Evolutionary conservation across 2,888 invertebrate species (phyloP), one percentile per base, ranked within the genome.

Genomic region (Heliconius hortense): DNA sequence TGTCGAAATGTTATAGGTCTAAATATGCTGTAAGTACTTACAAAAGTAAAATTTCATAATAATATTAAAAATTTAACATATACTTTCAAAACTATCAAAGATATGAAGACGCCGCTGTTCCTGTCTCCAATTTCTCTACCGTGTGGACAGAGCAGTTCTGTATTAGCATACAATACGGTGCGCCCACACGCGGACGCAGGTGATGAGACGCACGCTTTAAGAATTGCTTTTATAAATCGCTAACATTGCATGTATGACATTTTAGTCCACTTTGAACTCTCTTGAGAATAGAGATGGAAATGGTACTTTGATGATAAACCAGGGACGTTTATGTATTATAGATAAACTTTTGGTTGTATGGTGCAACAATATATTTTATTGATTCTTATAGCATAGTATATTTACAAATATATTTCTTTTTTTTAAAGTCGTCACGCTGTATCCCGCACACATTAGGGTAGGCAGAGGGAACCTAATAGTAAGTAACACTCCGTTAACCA

Each of bases 141-240:
- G 81, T 81, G 83, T 82, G 82, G 84, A 82, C 77, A 73, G 82
- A 79, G 78, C 63, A 78, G 81, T 82, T 81, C 81, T 80, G 56
- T 82, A 87, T 87, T 87, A 83, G 80, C 87, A 87, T 86, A 87
- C 87, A 87, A 86, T 85, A 62, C 72, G 67, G 48, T 79, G 68
- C 64, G 82, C 89, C 90, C 90, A 90, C 91, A 88, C 87, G 80
- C 76, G 72, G 74, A 76, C 81, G 88, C 92, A 91, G 92, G 92
- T 92, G 92, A 92, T 89, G 89, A 87, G 85, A 82, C 84, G 80
- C 69, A 56, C 81, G 81, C 79, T 80, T 81, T 80, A 80, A 71
- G 73, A 80, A 79, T 73, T 76, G 78, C 75, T 77, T 79, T 80
- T 82, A 80, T 80, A 81, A 83, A 81, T 79, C 80, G 79, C 80